phyloP scores from a whole-genome alignment of 2,797 vertebrate species.

The Spinibarbus caldwelli region DNA sequence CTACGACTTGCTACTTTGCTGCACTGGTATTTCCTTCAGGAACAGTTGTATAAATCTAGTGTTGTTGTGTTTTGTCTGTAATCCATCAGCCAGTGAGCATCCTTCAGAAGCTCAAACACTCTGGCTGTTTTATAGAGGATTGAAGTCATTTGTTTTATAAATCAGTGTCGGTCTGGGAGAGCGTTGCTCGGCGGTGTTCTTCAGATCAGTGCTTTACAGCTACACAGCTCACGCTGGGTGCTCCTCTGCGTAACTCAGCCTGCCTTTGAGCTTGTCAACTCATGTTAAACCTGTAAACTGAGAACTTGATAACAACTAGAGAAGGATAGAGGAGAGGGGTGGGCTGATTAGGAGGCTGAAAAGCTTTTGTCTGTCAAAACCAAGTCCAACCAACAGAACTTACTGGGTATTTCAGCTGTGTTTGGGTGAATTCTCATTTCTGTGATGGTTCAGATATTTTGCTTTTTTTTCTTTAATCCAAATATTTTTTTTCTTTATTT shows the following conservation, averaged over 20 bases:
- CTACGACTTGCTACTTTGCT: background rate
- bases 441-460: background rate
- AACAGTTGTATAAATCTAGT: background rate
- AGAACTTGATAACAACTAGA: constrained; percentile 78
- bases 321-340: constrained; percentile 40
- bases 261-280: constrained; percentile 65
- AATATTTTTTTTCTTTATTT: background rate
- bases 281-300: constrained; percentile 81
- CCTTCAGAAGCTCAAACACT: constrained; percentile 4
- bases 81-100: background rate
- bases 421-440: constrained; percentile 18
- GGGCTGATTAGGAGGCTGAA: constrained; percentile 49
- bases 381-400: constrained; percentile 63
- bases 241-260: constrained; percentile 9
- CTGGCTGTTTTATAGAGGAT: constrained; percentile 16
- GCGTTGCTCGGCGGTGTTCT: constrained; percentile 1
- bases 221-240: constrained; percentile 7
- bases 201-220: background rate
- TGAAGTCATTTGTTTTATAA: constrained; percentile 21
- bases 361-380: constrained; percentile 64
- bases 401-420: constrained; percentile 70
- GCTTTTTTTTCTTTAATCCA: background rate
- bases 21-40: background rate
- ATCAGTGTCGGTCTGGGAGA: background rate
- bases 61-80: background rate